Conservation (phyloP, 2,797 vertebrate genomes). For the Delichon dasypus region DNA sequence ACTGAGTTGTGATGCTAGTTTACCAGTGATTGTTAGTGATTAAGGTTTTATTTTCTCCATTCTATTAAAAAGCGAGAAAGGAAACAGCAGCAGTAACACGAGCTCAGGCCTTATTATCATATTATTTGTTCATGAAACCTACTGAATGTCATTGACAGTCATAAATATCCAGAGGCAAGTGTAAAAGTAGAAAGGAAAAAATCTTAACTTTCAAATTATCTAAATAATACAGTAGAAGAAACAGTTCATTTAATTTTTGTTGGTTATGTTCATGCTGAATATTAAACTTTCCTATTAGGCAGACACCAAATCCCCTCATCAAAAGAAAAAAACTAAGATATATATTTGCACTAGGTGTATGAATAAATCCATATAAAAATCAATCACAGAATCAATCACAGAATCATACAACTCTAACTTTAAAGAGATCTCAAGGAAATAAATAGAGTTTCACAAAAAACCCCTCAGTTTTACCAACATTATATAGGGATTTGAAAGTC, state of each 20-base stretch:
- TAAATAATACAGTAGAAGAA: background rate
- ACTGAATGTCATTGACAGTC: background rate
- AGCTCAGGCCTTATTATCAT: background rate
- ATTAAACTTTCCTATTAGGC: background rate
- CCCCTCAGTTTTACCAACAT: background rate
- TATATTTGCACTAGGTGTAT: background rate
- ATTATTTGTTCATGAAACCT: constrained; percentile 19
- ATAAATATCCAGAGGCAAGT: background rate
- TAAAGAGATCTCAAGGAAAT: background rate
- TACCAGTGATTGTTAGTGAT: background rate
- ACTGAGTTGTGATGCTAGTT: background rate
- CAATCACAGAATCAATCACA: background rate
- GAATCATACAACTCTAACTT: background rate
- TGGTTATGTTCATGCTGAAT: background rate
- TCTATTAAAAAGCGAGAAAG: constrained; percentile 25
- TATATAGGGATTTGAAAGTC: background rate
- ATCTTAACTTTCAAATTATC: background rate
- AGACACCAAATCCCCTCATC: background rate
- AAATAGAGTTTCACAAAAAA: background rate
- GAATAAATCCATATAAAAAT: background rate
- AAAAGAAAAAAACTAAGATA: background rate
- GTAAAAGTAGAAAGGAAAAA: background rate
- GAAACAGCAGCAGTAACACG: background rate
- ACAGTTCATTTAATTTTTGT: background rate
- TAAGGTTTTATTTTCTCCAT: constrained; percentile 21